Base-by-base conservation (phyloP, 2,797 vertebrate genomes). In the Hozukius guyotensis region DNA sequence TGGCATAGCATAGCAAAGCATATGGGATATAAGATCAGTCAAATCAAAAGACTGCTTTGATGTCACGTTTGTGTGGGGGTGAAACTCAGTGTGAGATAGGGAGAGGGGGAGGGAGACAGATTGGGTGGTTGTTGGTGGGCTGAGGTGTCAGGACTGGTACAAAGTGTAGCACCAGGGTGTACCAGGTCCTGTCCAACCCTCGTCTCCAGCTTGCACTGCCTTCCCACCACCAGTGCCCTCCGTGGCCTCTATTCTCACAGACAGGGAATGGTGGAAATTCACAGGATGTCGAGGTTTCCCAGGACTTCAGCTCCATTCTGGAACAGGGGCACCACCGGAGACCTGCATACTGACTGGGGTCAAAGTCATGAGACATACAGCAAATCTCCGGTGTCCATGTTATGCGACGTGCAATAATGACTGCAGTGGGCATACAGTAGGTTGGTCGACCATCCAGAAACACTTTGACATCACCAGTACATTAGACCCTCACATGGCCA, bases 141-240 rank as follows among this genome's bases (percentile, higher is more conserved):
- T 29, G 27, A 55, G 59, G 67, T 64, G 42, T 71, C 64, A 78
- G n/a, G 63, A 76, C 59, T 65, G 32, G 72, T 69, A 65, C 62
- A 70, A 42, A 72, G 67, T 49, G 32, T 62, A 29, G 81, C 75
- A 77, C 84, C 84, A 86, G 78, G 52, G 78, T 16, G 81, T 84
- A 72, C 81, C 81, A 77, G 81, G 78, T 70, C 42, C 78, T 36
- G 56, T 73, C 68, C 65, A 31, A 52, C 38, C 25, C 36, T 67
- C 4, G 20, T 71, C 57, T 25, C 61, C 71, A 67, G 55, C 11
- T 63, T 11, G 18, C 52, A 46, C 20, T 46, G n/a, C 49, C 14
- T 63, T 67, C 75, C 52, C 56, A 75, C 55, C 49, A 46, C 31
- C n/a, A 25, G 6, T 27, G 38, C 36, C 57, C 52, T 65, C 66